A percentile compares a stretch with the other conserved stretches of the same genome.
phyloP scores from a whole-genome alignment of 2,888 invertebrate genomes.

The Nomada flava region DNA sequence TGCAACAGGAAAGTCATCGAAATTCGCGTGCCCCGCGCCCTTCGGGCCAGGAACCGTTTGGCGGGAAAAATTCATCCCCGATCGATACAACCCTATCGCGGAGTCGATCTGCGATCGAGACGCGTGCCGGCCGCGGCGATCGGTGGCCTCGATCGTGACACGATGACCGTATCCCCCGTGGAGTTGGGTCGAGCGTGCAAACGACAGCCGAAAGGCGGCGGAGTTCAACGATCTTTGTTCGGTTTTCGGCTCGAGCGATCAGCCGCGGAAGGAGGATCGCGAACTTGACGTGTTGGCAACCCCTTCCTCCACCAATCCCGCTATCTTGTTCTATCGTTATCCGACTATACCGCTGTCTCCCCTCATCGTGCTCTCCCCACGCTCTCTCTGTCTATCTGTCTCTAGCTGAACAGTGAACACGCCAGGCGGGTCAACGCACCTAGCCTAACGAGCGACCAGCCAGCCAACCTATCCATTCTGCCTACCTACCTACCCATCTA shows the following conservation, averaged over 20 bases:
- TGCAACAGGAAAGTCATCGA: no score
- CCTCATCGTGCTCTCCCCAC: slow-evolving; percentile 33
- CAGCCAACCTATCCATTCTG: slow-evolving; percentile 76
- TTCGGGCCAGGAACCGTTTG: no score
- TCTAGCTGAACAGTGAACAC: slow-evolving; percentile 73
- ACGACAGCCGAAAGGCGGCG: slow-evolving; percentile 34
- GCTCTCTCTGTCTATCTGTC: slow-evolving; percentile 64
- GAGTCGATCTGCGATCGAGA: slow-evolving; percentile 45
- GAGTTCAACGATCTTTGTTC: slow-evolving; percentile 66
- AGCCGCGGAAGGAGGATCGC: slow-evolving; percentile 66
- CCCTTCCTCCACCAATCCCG: slow-evolving; percentile 32
- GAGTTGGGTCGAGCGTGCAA: slow-evolving; percentile 57
- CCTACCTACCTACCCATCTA: slow-evolving; percentile 83
- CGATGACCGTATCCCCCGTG: slow-evolving; percentile 56
- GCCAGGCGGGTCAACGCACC: slow-evolving; percentile 82
- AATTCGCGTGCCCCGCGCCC: no score
- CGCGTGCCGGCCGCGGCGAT: slow-evolving; percentile 44
- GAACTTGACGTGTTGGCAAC: slow-evolving; percentile 68
- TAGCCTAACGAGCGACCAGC: slow-evolving; percentile 80
- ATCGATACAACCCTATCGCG: slow-evolving; percentile 43
- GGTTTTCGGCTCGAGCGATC: slow-evolving; percentile 67
- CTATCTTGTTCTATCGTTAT: slow-evolving; percentile 58
- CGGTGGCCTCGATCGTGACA: slow-evolving; percentile 58
- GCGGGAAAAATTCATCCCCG: background rate
- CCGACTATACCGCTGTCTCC: slow-evolving; percentile 48